Evolutionary conservation across 2,888 invertebrate species (phyloP).

Genomic region (Caenorhabditis parvicauda): DNA sequence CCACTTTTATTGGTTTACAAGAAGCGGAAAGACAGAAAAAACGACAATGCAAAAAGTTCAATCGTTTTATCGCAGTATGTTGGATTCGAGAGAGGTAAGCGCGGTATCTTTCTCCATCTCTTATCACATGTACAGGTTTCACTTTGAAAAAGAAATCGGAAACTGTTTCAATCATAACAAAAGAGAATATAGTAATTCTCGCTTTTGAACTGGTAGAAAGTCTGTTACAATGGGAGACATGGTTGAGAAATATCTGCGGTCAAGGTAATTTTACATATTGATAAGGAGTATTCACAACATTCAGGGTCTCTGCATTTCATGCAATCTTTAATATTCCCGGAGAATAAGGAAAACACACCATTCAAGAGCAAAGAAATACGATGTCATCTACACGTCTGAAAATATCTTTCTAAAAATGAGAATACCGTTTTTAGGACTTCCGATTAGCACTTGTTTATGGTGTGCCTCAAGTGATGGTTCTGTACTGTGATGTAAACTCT

Average conservation of each 20-base stretch:
- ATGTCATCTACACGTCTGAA: slow-evolving; percentile 34
- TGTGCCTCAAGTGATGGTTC: slow-evolving; percentile 26
- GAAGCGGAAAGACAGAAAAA: slow-evolving; percentile 29
- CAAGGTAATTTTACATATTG: slow-evolving; percentile 26
- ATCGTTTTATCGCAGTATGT: slow-evolving; percentile 28
- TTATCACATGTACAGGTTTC: slow-evolving; percentile 19
- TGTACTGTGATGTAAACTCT: slow-evolving; percentile 18
- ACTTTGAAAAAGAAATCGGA: slow-evolving; percentile 21
- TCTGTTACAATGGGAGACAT: slow-evolving; percentile 36
- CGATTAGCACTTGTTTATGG: slow-evolving; percentile 29
- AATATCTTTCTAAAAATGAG: not conserved
- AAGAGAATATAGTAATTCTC: slow-evolving; percentile 23
- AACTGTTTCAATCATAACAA: slow-evolving; percentile 32
- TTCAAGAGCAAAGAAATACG: slow-evolving; percentile 34
- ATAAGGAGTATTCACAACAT: not conserved
- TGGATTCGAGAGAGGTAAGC: slow-evolving; percentile 35
- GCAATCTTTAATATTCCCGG: slow-evolving; percentile 26
- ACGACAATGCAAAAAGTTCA: slow-evolving; percentile 25
- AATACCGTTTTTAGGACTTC: slow-evolving; percentile 26
- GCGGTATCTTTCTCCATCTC: not conserved
- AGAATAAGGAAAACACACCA: slow-evolving; percentile 12
- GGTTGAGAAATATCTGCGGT: slow-evolving; percentile 35
- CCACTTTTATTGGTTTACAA: slow-evolving; percentile 32
- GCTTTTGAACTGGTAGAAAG: slow-evolving; percentile 34
- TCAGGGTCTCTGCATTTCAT: slow-evolving; percentile 33